Base-by-base conservation (phyloP, 92 coral and sea anemone genomes). In the Metridium senile region DNA sequence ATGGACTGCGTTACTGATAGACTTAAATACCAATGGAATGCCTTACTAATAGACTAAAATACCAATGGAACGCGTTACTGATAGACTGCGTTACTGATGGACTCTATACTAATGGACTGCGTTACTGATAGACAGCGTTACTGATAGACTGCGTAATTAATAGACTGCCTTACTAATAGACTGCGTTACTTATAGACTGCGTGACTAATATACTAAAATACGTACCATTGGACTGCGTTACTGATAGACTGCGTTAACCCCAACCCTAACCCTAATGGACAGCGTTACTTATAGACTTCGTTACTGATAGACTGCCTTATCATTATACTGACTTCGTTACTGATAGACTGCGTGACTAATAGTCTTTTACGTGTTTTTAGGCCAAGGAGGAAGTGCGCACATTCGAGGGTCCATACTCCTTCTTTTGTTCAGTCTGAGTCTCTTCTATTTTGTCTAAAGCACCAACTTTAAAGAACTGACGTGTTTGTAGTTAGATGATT, bases 381-480 rank as follows among this genome's bases (percentile, higher is more conserved):
- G 16, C 52, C 62, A 61, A 25, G 52, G 49, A 20, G 31, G 66
- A 0, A 39, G 45, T 53, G 57, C 22, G 20, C 65, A 29, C 2
- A 35, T 72, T 16, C 77, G 53, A 7, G 66, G 22, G 22, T 72
- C 77, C 46, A 35, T 72, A n/a, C 51, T 72, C 35, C 63, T 72
- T 28, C 49, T 72, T 19, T 26, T 72, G 26, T 20, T 72, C 51
- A 56, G 47, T 26, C 52, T 53, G 32, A 25, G 9, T 17, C n/a
- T 22, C 26, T 56, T 20, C 27, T 33, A 53, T 34, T 1, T 54
- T 20, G 26, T 33, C 16, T 72, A 72, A 59, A 21, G 20, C 2
- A 0, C 13, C 28, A 11, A 9, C 1, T 58, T 2, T 58, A 21
- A 8, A 13, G 59, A 20, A 8, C 59, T n/a, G n/a, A n/a, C 21